Base-by-base conservation (phyloP, 2,888 invertebrate genomes). In the Melanotus villosus region DNA sequence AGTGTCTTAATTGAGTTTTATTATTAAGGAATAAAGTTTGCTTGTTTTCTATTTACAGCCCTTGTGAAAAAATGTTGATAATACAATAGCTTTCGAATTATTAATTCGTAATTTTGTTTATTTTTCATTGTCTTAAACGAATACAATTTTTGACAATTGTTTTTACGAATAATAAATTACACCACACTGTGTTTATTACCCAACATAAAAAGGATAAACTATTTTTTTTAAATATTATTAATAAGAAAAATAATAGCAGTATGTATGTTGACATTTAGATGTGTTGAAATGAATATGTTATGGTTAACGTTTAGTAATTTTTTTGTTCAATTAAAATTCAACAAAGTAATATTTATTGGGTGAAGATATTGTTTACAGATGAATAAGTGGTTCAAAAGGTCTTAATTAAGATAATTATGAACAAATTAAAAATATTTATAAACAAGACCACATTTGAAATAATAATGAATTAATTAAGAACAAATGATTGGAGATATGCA, bases 381-480 rank as follows among this genome's bases (percentile, higher is more conserved):
- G 18, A 32, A 2, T 52, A 52, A 32, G 32, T 52, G 32, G 52
- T 52, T 52, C 32, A 12, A 52, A 32, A 52, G 32, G 52, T 52
- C 32, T 50, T 38, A 56, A 56, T 56, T 38, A 56, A 56, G 56
- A 56, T 56, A 36, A 56, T 56, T 38, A 56, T 12, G 38, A 56
- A 38, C 38, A 21, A 34, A 56, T 38, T 38, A 23, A 19, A 34
- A 52, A 38, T 23, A 34, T 56, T 56, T 59, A 59, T 32, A 59
- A 59, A 59, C 41, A 59, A 59, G 18, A 43, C 16, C 45, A 21
- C 19, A 19, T 59, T 43, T 45, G 43, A 26, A 59, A 59, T 59
- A 59, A 59, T 56, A 56, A 56, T 56, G 45, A 16, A 64, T 64
- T 64, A 54, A 56, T 64, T 64, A 64, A 64, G 52, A 56, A 21